Conservation (phyloP, 2,797 vertebrate species). For the Gambusia yucatana region DNA sequence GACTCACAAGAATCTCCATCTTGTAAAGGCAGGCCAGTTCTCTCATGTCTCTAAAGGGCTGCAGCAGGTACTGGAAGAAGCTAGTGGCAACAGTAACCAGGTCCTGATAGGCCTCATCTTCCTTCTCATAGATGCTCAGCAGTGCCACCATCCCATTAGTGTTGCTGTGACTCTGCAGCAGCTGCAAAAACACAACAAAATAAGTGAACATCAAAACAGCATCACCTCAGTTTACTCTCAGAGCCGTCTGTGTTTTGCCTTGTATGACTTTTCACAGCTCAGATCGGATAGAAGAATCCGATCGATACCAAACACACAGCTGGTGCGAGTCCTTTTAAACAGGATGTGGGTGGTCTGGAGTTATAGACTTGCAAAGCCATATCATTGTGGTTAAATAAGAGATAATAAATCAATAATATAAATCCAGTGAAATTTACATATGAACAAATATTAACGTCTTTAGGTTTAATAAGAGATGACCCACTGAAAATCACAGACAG, state of each 20-base stretch:
- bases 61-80: constrained; percentile 94
- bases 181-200: constrained; percentile 61
- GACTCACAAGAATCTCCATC: constrained; percentile 90
- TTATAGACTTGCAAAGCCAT: constrained; percentile 5
- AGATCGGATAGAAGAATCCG: neutral
- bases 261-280: neutral
- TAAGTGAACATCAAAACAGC: neutral
- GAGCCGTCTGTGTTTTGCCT: neutral
- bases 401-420: neutral
- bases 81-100: constrained; percentile 88
- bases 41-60: constrained; percentile 94
- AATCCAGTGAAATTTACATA: neutral
- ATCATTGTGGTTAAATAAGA: constrained; percentile 5
- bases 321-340: neutral
- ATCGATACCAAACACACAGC: neutral
- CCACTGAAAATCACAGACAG: neutral
- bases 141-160: constrained; percentile 87
- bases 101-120: constrained; percentile 89
- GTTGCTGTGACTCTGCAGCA: constrained; percentile 85
- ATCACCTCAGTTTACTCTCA: constrained; percentile 6
- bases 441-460: neutral
- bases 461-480: neutral
- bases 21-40: constrained; percentile 91
- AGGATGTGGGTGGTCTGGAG: neutral
- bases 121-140: constrained; percentile 88